Conservation (phyloP, 1,140 invertebrate species). For the Drosophila azteca region DNA sequence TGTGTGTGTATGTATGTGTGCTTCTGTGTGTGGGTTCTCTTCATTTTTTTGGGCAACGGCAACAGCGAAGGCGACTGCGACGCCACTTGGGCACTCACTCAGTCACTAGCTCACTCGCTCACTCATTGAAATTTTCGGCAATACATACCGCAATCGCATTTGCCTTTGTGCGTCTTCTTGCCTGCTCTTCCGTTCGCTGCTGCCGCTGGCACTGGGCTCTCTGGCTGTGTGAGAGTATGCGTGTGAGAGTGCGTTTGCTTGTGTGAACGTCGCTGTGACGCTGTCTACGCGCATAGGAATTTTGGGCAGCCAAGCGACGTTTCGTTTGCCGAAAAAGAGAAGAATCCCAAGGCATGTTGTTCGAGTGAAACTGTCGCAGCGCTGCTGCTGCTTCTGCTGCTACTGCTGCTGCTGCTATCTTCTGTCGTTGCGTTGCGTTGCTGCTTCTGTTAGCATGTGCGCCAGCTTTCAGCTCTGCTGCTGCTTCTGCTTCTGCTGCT, state of each 20-base stretch:
- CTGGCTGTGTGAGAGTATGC: neutral
- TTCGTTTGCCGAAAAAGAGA: slow-evolving; percentile 2
- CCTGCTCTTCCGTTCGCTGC: slow-evolving; percentile 14
- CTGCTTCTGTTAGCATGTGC: slow-evolving; percentile 14
- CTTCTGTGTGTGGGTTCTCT: slow-evolving; percentile 12
- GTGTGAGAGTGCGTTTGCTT: slow-evolving; percentile 1
- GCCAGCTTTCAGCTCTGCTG: slow-evolving; percentile 13
- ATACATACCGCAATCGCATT: slow-evolving; percentile 35
- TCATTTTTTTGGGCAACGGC: slow-evolving; percentile 43
- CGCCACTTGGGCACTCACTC: neutral
- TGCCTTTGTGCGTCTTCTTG: slow-evolving; percentile 24
- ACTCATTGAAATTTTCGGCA: slow-evolving; percentile 48
- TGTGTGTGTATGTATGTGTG: slow-evolving; percentile 9
- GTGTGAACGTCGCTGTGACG: slow-evolving; percentile 16
- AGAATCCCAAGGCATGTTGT: slow-evolving; percentile 32
- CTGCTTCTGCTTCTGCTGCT: slow-evolving; percentile 3
- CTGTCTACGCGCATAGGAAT: slow-evolving; percentile 58
- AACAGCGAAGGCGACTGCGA: slow-evolving; percentile 27
- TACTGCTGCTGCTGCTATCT: slow-evolving; percentile 12
- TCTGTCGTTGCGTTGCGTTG: slow-evolving; percentile 18
- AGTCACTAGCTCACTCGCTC: slow-evolving; percentile 5
- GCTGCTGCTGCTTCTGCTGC: slow-evolving; percentile 17
- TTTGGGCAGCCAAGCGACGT: slow-evolving; percentile 51
- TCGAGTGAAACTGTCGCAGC: slow-evolving; percentile 56
- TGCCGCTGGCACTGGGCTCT: slow-evolving; percentile 2